Evolutionary conservation across 2,888 invertebrate genomes (phyloP).

Genomic region (Aethes cnicana): DNA sequence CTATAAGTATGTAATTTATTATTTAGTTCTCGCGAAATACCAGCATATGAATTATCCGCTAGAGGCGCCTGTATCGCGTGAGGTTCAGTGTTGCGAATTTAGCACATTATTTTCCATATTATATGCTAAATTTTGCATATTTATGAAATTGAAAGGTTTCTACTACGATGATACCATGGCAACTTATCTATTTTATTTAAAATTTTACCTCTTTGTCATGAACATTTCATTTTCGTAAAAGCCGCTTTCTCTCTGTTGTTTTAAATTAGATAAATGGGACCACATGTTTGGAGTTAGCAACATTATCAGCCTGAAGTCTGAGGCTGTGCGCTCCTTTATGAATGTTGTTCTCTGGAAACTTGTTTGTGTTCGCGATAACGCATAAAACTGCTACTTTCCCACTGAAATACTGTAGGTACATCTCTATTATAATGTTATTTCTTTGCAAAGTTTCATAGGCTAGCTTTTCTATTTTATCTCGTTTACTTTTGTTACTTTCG

Average conservation of each 20-base stretch:
- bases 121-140: too few relatives aligned
- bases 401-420: not conserved
- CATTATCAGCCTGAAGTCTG: slow-evolving; percentile 10
- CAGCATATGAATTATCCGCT: too few relatives aligned
- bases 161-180: too few relatives aligned
- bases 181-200: too few relatives aligned
- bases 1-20: too few relatives aligned
- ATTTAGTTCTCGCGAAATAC: too few relatives aligned
- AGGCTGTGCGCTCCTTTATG: slow-evolving; percentile 17
- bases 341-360: slow-evolving; percentile 15
- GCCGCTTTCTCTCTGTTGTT: not conserved
- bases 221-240: not conserved
- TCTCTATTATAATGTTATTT: slow-evolving; percentile 5
- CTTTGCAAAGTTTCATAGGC: not conserved
- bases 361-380: slow-evolving; percentile 10
- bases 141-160: too few relatives aligned
- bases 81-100: too few relatives aligned
- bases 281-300: not conserved
- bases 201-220: too few relatives aligned
- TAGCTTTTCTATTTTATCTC: not conserved
- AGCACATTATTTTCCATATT: too few relatives aligned
- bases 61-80: too few relatives aligned
- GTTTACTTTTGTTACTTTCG: too few relatives aligned
- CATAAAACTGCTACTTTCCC: not conserved
- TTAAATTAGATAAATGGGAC: not conserved